Base-by-base conservation (phyloP, 1,140 invertebrate species). In the Atta cephalotes region DNA sequence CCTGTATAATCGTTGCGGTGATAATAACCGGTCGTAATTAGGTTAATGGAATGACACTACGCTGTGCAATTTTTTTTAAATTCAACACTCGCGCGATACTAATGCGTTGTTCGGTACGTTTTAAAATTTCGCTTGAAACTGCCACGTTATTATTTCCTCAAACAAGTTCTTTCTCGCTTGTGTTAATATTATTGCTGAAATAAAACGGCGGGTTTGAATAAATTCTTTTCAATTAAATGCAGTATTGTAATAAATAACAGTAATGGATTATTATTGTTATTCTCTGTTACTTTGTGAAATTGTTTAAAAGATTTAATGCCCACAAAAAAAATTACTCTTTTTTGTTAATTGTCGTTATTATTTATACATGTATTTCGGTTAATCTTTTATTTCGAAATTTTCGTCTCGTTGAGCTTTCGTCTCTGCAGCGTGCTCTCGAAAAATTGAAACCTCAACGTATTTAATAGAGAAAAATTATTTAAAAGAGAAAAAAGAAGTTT, bases 21-120 rank as follows among this genome's bases (percentile, higher is more conserved):
- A 70, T 86, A 76, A 80, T 76, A 86, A 49, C 82, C 31, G 68
- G 39, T 18, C 39, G 53, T 90, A 90, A 90, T 90, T 90, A 89
- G 88, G 89, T 90, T 89, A 90, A 89, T 89, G 89, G 85, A 86
- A 49, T 72, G 78, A 89, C 71, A 87, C 56, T 62, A 66, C 35
- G 84, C 58, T 25, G 18, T 62, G 66, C 66, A 71, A 66, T 79
- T 81, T 88, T 62, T 76, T 85, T 62, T 56, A 31, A 53, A 66
- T 85, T 85, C 31, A 68, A 3, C 74, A 45, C 72, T 39, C 45
- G 58, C 31, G 35, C 51, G 12, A 53, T 49, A n/a, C 1, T 68
- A 68, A 60, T 35, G 56, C 68, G 10, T 21, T 31, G 28, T 63
- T 86, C 58, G 45, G 16, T 58, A 60, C 25, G n/a, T 71, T 74